Percentiles rank a stretch among this genome's conserved stretches.
Evolutionary conservation across 37 sponge, comb jelly and placozoan species (phyloP).

Genomic region (Crambe crambe): DNA sequence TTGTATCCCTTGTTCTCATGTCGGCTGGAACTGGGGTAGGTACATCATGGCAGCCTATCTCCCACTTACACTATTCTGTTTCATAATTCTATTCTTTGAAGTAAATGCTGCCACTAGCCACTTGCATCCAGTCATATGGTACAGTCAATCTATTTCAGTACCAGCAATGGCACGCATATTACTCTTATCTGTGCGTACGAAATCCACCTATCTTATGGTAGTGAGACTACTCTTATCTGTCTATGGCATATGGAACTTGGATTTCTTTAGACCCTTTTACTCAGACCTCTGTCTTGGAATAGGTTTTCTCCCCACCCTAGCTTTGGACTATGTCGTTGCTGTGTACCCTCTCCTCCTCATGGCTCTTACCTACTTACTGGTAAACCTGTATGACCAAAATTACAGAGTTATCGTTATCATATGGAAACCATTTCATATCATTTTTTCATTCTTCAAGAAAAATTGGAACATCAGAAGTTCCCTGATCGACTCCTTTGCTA

Average conservation of each 20-base stretch:
- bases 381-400: slow-evolving; percentile 7
- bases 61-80: slow-evolving; percentile 56
- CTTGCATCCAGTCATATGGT: slow-evolving; percentile 52
- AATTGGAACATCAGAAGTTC: no score
- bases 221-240: background rate
- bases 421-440: slow-evolving; percentile 30
- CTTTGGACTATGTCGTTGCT: no score
- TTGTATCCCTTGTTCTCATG: slow-evolving; percentile 1
- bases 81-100: slow-evolving; percentile 54
- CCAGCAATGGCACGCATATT: background rate
- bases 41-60: slow-evolving; percentile 23
- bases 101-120: slow-evolving; percentile 49
- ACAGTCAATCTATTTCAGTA: slow-evolving; percentile 33
- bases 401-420: background rate
- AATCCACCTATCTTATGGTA: background rate
- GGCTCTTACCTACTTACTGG: background rate
- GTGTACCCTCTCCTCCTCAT: no score
- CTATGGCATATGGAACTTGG: no score
- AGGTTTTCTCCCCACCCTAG: no score
- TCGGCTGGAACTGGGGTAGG: background rate
- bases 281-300: background rate
- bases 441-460: no score
- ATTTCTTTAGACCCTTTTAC: slow-evolving; percentile 2
- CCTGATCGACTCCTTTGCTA: no score
- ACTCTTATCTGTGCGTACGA: background rate